Conservation (phyloP, 1,140 invertebrate species). For the Lepidostoma basale region DNA sequence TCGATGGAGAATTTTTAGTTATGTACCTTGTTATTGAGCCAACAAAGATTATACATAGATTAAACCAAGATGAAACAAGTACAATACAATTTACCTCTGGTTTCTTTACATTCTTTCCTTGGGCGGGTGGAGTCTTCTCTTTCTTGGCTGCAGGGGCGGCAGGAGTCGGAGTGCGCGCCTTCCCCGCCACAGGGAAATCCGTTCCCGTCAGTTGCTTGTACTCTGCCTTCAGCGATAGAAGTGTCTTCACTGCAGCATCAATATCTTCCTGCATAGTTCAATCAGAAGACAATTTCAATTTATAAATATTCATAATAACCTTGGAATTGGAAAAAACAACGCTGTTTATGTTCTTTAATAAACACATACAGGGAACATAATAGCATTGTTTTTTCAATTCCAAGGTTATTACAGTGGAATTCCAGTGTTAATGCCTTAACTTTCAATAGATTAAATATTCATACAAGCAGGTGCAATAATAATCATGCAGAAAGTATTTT, state of each 20-base stretch:
- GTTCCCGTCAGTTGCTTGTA: constrained; percentile 78
- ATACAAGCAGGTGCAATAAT: too few relatives aligned
- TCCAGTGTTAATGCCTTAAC: too few relatives aligned
- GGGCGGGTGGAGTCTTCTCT: constrained; percentile 35
- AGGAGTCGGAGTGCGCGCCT: constrained; percentile 43
- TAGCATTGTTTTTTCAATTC: neutral
- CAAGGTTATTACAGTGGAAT: too few relatives aligned
- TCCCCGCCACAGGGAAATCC: constrained; percentile 64
- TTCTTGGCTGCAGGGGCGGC: constrained; percentile 37
- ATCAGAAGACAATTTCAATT: neutral
- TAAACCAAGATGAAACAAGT: neutral
- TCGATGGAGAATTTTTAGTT: too few relatives aligned
- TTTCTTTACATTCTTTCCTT: constrained; percentile 40
- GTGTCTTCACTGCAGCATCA: constrained; percentile 73
- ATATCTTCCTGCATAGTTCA: constrained; percentile 60
- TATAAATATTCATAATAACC: neutral
- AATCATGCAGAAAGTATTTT: too few relatives aligned
- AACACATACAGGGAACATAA: neutral
- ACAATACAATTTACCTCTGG: constrained; percentile 13
- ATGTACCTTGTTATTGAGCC: too few relatives aligned
- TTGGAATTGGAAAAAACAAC: neutral
- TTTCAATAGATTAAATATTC: too few relatives aligned
- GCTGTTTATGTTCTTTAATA: too few relatives aligned
- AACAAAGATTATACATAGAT: too few relatives aligned
- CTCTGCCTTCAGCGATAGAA: constrained; percentile 77